phyloP scores from a whole-genome alignment of 1,140 invertebrate species.

The Bombus picipes region DNA sequence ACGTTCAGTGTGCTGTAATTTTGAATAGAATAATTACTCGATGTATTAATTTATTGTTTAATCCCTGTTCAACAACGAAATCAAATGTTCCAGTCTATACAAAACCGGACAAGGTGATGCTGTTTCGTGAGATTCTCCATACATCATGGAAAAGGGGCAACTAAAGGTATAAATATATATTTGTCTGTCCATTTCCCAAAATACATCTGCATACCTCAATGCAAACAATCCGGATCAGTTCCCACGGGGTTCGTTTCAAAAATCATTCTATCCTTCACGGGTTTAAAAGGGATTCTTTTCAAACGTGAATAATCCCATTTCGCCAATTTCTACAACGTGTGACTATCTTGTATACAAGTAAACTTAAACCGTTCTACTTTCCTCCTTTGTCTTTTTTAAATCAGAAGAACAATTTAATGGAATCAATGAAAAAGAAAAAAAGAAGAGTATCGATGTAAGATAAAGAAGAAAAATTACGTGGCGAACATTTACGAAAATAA shows the following conservation, averaged over 20 bases:
- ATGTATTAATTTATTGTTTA: not conserved
- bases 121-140: not conserved
- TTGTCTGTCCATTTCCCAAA: not conserved
- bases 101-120: constrained; percentile 35
- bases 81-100: not conserved
- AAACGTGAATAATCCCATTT: not conserved
- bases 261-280: not conserved
- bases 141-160: constrained; percentile 3
- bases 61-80: not conserved
- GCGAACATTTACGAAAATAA: too few relatives aligned
- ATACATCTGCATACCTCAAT: constrained; percentile 31
- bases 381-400: not conserved
- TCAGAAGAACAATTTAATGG: not conserved
- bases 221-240: constrained; percentile 43
- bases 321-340: not conserved
- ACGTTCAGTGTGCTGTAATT: too few relatives aligned
- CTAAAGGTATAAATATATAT: not conserved
- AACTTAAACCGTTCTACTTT: too few relatives aligned
- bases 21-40: too few relatives aligned
- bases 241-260: constrained; percentile 43
- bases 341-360: too few relatives aligned
- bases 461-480: not conserved
- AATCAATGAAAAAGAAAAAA: too few relatives aligned
- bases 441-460: too few relatives aligned
- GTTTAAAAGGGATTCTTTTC: not conserved